Conservation (phyloP, 2,113 vertebrate species). For the Solea senegalensis region DNA sequence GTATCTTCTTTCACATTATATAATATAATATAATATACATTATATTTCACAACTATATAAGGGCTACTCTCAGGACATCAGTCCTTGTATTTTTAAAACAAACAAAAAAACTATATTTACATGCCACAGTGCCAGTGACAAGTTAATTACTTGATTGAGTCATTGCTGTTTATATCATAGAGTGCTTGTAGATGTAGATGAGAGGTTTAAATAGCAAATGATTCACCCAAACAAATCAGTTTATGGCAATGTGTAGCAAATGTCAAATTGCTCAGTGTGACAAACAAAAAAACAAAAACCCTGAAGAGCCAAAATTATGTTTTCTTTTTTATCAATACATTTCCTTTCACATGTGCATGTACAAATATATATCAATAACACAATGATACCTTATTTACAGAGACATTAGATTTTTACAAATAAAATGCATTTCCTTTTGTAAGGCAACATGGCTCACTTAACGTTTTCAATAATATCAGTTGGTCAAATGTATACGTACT, state of each 20-base stretch:
- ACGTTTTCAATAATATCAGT: slow-evolving; percentile 16
- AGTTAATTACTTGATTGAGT: slow-evolving; percentile 16
- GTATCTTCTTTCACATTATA: slow-evolving; percentile 41
- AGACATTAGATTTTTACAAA: slow-evolving; percentile 46
- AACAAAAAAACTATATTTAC: slow-evolving; percentile 27
- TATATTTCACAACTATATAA: too few species aligned
- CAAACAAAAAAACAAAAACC: neutral
- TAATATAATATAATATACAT: too few species aligned
- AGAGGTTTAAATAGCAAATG: slow-evolving; percentile 1
- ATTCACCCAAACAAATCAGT: slow-evolving; percentile 26
- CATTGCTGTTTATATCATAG: slow-evolving; percentile 22
- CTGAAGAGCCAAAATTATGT: slow-evolving; percentile 9
- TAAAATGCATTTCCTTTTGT: slow-evolving; percentile 47
- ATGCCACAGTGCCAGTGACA: slow-evolving; percentile 9
- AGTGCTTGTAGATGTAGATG: neutral
- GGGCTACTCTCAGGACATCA: slow-evolving; percentile 27
- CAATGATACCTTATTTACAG: slow-evolving; percentile 44
- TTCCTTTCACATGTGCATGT: slow-evolving; percentile 45
- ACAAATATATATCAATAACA: slow-evolving; percentile 51
- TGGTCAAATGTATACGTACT: slow-evolving; percentile 29
- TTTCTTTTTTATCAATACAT: slow-evolving; percentile 36
- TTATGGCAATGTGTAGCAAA: slow-evolving; percentile 36
- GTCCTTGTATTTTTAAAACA: slow-evolving; percentile 14
- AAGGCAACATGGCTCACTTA: slow-evolving; percentile 74
- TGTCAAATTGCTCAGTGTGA: slow-evolving; percentile 9